Evolutionary conservation across 2,888 invertebrate genomes (phyloP).

Genomic region (Petrolisthes cinctipes): DNA sequence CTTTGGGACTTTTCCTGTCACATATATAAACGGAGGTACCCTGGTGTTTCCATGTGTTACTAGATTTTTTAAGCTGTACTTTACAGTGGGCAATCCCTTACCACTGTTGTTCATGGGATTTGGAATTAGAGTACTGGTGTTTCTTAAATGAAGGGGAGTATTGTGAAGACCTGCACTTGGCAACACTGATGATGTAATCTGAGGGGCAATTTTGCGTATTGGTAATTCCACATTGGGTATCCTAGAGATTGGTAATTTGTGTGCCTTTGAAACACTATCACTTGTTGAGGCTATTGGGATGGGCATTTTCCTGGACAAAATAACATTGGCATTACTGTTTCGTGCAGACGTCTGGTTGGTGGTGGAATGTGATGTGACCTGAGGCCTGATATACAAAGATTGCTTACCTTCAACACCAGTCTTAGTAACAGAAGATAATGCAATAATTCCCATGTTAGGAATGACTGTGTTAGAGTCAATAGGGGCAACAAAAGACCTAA

Average conservation of each 20-base stretch:
- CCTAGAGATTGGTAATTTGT: not conserved
- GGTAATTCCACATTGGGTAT: not conserved
- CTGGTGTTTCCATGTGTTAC: not conserved
- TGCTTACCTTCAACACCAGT: not conserved
- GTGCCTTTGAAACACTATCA: too few species aligned
- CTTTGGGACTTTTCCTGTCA: not conserved
- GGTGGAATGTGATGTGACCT: not conserved
- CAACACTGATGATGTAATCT: not conserved
- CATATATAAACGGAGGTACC: not conserved
- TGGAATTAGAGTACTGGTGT: not conserved
- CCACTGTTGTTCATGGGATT: not conserved
- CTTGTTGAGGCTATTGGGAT: too few species aligned
- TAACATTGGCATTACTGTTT: too few species aligned
- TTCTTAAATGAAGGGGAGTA: not conserved
- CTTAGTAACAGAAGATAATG: not conserved
- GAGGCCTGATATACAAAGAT: not conserved
- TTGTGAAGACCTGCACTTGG: not conserved
- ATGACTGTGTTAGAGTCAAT: not conserved
- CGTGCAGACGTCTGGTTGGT: too few species aligned
- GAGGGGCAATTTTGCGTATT: not conserved
- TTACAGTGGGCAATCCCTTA: not conserved
- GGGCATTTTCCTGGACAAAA: too few species aligned
- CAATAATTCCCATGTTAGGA: not conserved
- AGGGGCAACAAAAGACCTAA: conserved; percentile 26
- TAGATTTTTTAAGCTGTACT: not conserved